Evolutionary conservation across 2,888 invertebrate species (phyloP).

Genomic region (Polydesmus complanatus): DNA sequence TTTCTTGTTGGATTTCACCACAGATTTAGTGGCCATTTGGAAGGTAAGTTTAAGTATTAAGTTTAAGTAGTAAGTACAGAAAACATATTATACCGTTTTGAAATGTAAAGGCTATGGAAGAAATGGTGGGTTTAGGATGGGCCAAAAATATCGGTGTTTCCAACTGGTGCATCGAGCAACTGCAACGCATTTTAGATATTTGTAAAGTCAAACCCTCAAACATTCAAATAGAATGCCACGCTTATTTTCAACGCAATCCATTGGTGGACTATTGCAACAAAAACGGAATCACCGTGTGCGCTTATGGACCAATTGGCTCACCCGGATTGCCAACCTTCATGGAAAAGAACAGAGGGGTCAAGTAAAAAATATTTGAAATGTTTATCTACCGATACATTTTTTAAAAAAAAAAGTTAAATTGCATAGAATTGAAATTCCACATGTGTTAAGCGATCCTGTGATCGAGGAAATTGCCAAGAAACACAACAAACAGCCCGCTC

Average conservation of each 20-base stretch:
- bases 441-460: conserved; percentile 13
- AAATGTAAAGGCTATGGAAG: conserved; percentile 38
- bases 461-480: conserved; percentile 20
- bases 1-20: conserved; percentile 43
- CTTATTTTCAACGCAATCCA: conserved; percentile 29
- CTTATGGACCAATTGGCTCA: conserved; percentile 32
- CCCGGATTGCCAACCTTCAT: conserved; percentile 24
- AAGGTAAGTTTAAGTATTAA: conserved; percentile 24
- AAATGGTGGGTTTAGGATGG: conserved; percentile 50
- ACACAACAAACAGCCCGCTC: conserved; percentile 23
- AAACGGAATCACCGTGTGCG: conserved; percentile 27
- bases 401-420: background rate
- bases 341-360: conserved; percentile 14
- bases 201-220: conserved; percentile 48
- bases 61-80: background rate
- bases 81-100: background rate
- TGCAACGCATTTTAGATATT: conserved; percentile 47
- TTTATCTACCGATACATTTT: background rate
- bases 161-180: conserved; percentile 62
- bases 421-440: conserved; percentile 6
- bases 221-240: conserved; percentile 34
- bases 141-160: conserved; percentile 70
- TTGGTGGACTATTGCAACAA: conserved; percentile 27
- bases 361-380: background rate
- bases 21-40: conserved; percentile 62